Evolutionary conservation across 2,113 vertebrate genomes (phyloP).

Genomic region (Paralichthys olivaceus): DNA sequence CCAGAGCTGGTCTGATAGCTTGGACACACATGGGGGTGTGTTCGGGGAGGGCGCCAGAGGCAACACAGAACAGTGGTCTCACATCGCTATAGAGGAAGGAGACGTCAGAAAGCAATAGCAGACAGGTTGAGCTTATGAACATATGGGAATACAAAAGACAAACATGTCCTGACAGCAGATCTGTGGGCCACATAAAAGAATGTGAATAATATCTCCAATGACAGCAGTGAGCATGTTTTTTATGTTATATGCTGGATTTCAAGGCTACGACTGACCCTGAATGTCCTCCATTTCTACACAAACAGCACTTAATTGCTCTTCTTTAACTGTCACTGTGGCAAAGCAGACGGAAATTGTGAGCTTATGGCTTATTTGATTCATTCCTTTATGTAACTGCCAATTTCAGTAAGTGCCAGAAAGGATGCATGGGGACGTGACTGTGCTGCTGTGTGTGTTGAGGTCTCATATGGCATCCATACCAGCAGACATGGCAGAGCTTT

Average conservation of each 20-base stretch:
- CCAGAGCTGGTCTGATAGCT: conserved; percentile 47
- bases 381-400: conserved; percentile 48
- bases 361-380: conserved; percentile 52
- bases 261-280: conserved; percentile 28
- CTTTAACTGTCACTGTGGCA: conserved; percentile 12
- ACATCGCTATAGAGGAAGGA: conserved; percentile 20
- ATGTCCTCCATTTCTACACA: conserved; percentile 31
- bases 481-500: conserved; percentile 15
- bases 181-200: conserved; percentile 23
- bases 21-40: conserved; percentile 54
- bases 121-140: conserved; percentile 23
- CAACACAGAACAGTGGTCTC: conserved; percentile 26
- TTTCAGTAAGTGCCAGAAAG: conserved; percentile 20
- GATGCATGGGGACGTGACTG: conserved; percentile 17
- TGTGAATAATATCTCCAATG: conserved; percentile 24
- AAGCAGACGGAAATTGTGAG: conserved; percentile 59
- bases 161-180: conserved; percentile 13
- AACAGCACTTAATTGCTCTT: conserved; percentile 42
- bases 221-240: not conserved
- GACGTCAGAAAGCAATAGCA: conserved; percentile 16
- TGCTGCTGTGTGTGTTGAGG: conserved; percentile 40
- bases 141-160: conserved; percentile 22
- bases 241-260: conserved; percentile 14
- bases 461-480: conserved; percentile 61
- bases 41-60: conserved; percentile 41